Base-by-base conservation (phyloP, 2,797 vertebrate species). In the Ctenopoma kingsleyae region DNA sequence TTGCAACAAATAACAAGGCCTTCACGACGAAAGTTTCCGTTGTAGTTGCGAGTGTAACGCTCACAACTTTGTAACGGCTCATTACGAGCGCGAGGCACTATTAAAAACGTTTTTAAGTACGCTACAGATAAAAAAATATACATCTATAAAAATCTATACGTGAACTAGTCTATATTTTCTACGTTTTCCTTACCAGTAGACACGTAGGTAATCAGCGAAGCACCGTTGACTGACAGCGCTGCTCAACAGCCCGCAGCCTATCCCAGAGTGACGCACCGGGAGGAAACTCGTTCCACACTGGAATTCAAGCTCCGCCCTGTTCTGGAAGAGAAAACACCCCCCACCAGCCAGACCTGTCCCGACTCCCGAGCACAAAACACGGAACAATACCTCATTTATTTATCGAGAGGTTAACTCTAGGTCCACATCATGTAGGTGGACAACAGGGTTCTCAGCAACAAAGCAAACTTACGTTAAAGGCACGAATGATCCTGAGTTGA, bases 1-100 rank as follows among this genome's bases (percentile, higher is more conserved):
- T 94, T 94, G 93, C 85, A 64, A 78, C 67, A 54, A 43, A 90
- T 74, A 88, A 74, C 80, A 70, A 87, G 93, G 93, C 94, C 90
- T 91, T 80, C 83, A 15, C 67, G 63, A 63, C 75, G 77, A 91
- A 93, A 94, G 82, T 94, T 94, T 91, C 87, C 76, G 77, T 77
- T 73, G 84, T 73, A 86, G 84, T 91, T 13, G 50, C 1, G 66
- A 63, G 78, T 32, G 30, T 81, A 83, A 80, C 87, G 88, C 70
- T 55, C 44, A 53, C 4, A 91, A 93, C 84, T 91, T 92, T 85
- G 5, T 47, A 50, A 67, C 61, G 46, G 36, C 53, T 71, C 25
- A 1, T 47, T 12, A 13, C 5, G 23, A 54, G 35, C 43, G 41
- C 27, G 2, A 56, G 27, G 7, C 38, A 32, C 30, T 0, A 6